Conservation (phyloP, 2,113 vertebrate genomes). For the Stictonetta naevosa region DNA sequence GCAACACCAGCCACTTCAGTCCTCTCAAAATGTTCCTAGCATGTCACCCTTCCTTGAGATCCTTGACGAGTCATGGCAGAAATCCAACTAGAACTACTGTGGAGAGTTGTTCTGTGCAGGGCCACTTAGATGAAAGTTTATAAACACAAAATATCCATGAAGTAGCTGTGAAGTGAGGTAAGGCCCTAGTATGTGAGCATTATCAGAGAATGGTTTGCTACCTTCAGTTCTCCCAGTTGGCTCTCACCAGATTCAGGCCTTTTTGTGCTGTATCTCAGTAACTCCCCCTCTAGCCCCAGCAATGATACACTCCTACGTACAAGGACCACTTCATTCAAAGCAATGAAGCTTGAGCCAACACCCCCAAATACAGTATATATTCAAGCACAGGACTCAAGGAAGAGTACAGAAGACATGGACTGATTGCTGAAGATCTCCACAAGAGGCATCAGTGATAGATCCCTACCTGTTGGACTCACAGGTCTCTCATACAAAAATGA, state of each 20-base stretch:
- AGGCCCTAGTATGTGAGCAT: accelerated
- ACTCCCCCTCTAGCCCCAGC: background rate
- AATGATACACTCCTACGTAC: background rate
- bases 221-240: background rate
- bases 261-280: background rate
- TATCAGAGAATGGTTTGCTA: background rate
- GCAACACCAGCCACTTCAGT: background rate
- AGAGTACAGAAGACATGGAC: background rate
- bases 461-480: background rate
- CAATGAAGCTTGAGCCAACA: background rate
- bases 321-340: accelerated
- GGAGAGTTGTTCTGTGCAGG: background rate
- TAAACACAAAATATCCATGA: background rate
- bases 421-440: background rate
- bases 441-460: background rate
- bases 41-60: background rate
- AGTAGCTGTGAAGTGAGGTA: background rate
- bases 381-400: background rate
- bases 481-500: background rate
- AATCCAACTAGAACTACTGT: background rate
- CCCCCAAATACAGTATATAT: background rate
- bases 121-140: background rate
- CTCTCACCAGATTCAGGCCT: background rate
- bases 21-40: background rate
- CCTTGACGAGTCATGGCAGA: background rate